Evolutionary conservation across 2,888 invertebrate species (phyloP).

Genomic region (Bugulina stolonifera): DNA sequence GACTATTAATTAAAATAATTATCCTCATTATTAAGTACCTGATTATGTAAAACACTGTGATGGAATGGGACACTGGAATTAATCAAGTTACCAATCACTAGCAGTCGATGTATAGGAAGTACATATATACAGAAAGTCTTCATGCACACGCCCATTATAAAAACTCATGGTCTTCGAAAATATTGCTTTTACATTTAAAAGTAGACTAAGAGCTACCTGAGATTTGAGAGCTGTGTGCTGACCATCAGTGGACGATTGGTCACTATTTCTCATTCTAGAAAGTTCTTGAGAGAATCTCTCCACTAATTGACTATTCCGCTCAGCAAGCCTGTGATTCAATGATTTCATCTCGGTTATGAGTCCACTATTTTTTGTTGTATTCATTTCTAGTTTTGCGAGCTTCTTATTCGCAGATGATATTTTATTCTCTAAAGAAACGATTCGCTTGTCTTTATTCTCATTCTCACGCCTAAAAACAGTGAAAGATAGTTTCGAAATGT

Average conservation of each 20-base stretch:
- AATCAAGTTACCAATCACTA: too few relatives aligned
- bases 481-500: too few relatives aligned
- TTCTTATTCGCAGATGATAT: slow-evolving; percentile 14
- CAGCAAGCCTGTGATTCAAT: not conserved
- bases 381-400: slow-evolving; percentile 12
- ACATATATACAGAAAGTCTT: too few relatives aligned
- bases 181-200: too few relatives aligned
- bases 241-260: not conserved
- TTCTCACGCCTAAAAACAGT: slow-evolving; percentile 2
- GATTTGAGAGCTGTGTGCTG: not conserved
- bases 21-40: too few relatives aligned
- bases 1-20: too few relatives aligned
- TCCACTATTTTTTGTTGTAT: not conserved
- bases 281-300: slow-evolving; percentile 16
- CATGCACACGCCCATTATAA: too few relatives aligned
- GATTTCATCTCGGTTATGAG: not conserved
- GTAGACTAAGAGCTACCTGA: too few relatives aligned
- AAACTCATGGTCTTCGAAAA: too few relatives aligned
- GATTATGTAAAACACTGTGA: too few relatives aligned
- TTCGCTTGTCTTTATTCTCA: slow-evolving; percentile 70
- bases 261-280: not conserved
- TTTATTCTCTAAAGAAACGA: slow-evolving; percentile 69
- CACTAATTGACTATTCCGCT: not conserved
- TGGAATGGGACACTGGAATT: too few relatives aligned
- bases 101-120: too few relatives aligned